phyloP scores from a whole-genome alignment of 2,888 invertebrate species.

The Xanthorhoe designata region DNA sequence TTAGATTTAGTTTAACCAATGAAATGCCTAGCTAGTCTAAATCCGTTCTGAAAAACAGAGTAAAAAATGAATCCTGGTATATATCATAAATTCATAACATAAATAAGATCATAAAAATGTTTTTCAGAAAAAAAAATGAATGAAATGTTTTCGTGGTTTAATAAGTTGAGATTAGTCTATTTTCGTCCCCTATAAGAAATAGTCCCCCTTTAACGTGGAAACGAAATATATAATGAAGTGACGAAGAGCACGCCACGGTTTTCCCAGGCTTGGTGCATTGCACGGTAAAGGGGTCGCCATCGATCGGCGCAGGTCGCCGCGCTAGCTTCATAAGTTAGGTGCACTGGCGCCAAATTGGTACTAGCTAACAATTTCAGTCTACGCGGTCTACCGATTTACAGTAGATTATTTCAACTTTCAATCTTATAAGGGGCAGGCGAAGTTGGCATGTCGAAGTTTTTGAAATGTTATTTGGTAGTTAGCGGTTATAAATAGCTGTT shows the following conservation, averaged over 20 bases:
- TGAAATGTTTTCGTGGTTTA: neutral
- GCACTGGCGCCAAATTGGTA: conserved; percentile 67
- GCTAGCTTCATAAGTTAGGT: conserved; percentile 59
- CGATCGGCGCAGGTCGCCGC: conserved; percentile 72
- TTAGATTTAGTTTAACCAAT: too few relatives aligned
- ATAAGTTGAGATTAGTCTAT: conserved; percentile 4
- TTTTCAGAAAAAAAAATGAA: neutral
- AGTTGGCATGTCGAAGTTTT: conserved; percentile 15
- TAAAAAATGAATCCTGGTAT: neutral
- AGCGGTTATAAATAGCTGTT: conserved; percentile 2
- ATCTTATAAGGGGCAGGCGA: conserved; percentile 16
- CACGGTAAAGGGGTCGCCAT: conserved; percentile 81
- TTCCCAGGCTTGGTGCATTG: conserved; percentile 80
- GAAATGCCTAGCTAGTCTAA: too few relatives aligned
- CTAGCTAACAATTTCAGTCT: conserved; percentile 61
- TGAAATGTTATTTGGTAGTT: conserved; percentile 10
- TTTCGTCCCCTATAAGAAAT: conserved; percentile 15
- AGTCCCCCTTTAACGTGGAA: conserved; percentile 16
- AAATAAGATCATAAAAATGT: neutral
- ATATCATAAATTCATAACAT: neutral
- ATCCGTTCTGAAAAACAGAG: neutral
- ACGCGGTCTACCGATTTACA: conserved; percentile 46
- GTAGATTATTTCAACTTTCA: conserved; percentile 30
- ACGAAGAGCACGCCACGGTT: conserved; percentile 54
- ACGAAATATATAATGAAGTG: conserved; percentile 35